Evolutionary conservation across 2,113 vertebrate genomes (phyloP).

Genomic region (Salvator merianae): DNA sequence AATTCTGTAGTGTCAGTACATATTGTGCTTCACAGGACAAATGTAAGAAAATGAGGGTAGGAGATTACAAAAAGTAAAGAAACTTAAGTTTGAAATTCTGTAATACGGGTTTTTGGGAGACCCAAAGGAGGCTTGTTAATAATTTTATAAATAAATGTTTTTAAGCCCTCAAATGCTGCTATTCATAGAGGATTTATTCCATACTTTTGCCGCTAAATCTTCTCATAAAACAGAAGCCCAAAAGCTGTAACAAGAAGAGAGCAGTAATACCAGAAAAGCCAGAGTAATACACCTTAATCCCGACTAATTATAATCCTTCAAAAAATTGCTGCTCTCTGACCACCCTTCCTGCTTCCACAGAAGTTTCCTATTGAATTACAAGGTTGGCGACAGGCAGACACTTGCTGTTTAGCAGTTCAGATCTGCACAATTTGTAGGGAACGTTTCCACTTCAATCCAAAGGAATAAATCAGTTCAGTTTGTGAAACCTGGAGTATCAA

Average conservation of each 20-base stretch:
- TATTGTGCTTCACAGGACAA: neutral
- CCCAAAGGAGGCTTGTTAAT: neutral
- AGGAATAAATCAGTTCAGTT: neutral
- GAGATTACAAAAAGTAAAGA: neutral
- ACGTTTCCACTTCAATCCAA: neutral
- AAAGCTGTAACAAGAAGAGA: neutral
- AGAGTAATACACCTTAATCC: neutral
- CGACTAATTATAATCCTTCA: slow-evolving; percentile 1
- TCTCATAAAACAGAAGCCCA: slow-evolving; percentile 16
- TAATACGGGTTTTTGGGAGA: neutral
- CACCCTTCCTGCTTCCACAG: neutral
- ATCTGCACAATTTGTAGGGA: slow-evolving; percentile 10
- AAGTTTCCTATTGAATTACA: neutral
- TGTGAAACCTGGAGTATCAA: slow-evolving; percentile 18
- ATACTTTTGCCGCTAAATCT: neutral
- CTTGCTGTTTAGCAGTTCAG: neutral
- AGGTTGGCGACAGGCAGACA: neutral
- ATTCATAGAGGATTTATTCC: slow-evolving; percentile 19
- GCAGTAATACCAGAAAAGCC: neutral
- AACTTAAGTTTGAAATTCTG: neutral
- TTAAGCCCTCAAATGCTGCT: slow-evolving; percentile 5
- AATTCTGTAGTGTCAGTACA: neutral
- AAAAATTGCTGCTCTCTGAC: neutral
- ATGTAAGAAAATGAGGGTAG: neutral
- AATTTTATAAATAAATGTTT: neutral